Evolutionary conservation across 1,140 invertebrate species (phyloP).

Genomic region (Drosophila teissieri): DNA sequence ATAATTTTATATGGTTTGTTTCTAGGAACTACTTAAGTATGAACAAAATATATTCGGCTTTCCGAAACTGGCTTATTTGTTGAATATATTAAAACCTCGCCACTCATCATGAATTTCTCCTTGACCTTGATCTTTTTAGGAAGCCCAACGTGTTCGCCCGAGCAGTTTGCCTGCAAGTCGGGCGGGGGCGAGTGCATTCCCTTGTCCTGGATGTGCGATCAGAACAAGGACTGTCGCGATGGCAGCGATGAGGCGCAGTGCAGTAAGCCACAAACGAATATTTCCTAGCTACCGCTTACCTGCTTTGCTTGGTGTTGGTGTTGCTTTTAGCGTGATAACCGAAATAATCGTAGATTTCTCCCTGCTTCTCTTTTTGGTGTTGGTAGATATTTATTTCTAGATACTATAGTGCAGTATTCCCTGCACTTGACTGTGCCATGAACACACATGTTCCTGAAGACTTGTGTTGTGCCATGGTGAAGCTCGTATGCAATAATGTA

Average conservation of each 20-base stretch:
- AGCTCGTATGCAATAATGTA: constrained; percentile 53
- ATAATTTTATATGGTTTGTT: background rate
- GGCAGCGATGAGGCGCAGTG: constrained; percentile 94
- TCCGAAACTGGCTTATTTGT: too few relatives aligned
- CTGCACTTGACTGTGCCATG: constrained; percentile 32
- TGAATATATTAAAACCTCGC: too few relatives aligned
- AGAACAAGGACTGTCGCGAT: constrained; percentile 93
- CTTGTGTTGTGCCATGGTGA: constrained; percentile 56
- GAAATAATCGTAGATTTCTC: constrained; percentile 25
- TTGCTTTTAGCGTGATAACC: constrained; percentile 1
- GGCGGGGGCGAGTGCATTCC: constrained; percentile 93
- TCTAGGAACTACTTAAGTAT: too few relatives aligned
- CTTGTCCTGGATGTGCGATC: constrained; percentile 96
- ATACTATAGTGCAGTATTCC: constrained; percentile 10
- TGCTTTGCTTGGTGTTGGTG: constrained; percentile 29
- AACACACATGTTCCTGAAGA: constrained; percentile 46
- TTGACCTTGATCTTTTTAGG: constrained; percentile 86
- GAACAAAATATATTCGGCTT: too few relatives aligned
- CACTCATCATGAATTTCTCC: too few relatives aligned
- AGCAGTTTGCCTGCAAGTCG: constrained; percentile 93
- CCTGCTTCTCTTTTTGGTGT: constrained; percentile 20
- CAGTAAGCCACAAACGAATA: constrained; percentile 88
- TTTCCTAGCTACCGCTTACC: constrained; percentile 12
- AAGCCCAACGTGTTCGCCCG: constrained; percentile 90
- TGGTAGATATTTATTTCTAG: constrained; percentile 19